Percentiles rank a stretch among this genome's conserved stretches.
These are phyloP conservation scores for Aphodius sticticus DNA, from an alignment of 2,888 invertebrate genomes.

Conservation along the genomic window DNA sequence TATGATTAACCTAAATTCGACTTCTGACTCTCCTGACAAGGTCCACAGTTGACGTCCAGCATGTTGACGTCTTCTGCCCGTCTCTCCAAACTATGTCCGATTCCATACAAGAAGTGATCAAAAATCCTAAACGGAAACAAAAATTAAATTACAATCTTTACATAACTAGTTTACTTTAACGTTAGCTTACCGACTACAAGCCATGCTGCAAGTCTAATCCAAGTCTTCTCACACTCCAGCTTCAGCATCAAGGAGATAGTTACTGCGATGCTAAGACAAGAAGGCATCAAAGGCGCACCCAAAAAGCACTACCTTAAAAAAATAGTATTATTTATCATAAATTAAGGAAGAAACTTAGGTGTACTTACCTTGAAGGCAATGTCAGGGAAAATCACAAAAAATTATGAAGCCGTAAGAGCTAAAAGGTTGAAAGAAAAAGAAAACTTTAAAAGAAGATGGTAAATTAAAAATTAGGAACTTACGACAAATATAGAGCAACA, in stretches of 20 bases:
- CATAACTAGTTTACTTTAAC: not conserved
- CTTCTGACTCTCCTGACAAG: not conserved
- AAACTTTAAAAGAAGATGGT: too few relatives aligned
- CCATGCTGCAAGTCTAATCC: constrained; percentile 91
- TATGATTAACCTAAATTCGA: not conserved
- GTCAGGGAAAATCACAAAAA: constrained; percentile 57
- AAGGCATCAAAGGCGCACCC: constrained; percentile 84
- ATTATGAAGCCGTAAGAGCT: too few relatives aligned
- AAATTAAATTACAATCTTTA: not conserved
- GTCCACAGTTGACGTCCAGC: not conserved
- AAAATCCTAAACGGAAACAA: constrained; percentile 68
- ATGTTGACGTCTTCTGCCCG: not conserved
- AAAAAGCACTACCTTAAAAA: constrained; percentile 73
- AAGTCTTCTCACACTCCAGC: constrained; percentile 78
- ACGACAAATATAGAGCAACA: constrained; percentile 67
- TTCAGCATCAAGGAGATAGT: constrained; percentile 93
- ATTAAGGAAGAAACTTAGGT: not conserved
- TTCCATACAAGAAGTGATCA: constrained; percentile 89
- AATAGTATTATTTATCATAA: constrained; percentile 12
- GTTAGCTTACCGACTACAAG: constrained; percentile 72
- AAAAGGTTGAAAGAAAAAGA: constrained; percentile 43
- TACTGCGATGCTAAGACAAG: constrained; percentile 80
- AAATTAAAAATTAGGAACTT: constrained; percentile 52
- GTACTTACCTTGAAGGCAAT: constrained; percentile 74
- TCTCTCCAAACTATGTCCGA: constrained; percentile 70